phyloP scores from a whole-genome alignment of 2,797 vertebrate species.

The Galagoides demidoff region DNA sequence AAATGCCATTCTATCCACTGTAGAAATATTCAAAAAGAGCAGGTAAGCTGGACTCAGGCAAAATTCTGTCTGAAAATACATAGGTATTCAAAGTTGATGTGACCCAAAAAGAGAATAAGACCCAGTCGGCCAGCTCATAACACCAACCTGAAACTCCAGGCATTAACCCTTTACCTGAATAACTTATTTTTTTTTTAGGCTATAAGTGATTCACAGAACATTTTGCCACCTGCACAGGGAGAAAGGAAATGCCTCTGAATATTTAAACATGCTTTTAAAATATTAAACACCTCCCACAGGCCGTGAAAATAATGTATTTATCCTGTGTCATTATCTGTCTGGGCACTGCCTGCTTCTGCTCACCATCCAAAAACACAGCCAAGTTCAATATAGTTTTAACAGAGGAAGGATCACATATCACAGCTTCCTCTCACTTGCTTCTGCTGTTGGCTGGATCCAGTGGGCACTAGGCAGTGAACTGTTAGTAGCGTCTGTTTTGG shows the following conservation, averaged over 20 bases:
- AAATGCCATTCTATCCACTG: fast-evolving
- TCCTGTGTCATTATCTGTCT: not conserved
- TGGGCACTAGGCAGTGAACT: fast-evolving
- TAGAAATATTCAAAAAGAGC: not conserved
- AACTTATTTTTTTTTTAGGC: not conserved
- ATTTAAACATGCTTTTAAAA: conserved; percentile 68
- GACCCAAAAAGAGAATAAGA: not conserved
- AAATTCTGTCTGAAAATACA: not conserved
- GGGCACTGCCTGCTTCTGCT: not conserved
- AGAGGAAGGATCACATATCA: not conserved
- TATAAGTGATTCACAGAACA: not conserved
- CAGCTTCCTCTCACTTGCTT: not conserved
- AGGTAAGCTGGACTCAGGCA: not conserved
- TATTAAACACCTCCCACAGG: conserved; percentile 48
- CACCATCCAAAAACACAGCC: not conserved
- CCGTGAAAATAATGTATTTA: not conserved
- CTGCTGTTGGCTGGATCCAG: not conserved
- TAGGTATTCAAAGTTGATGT: not conserved
- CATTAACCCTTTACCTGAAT: not conserved
- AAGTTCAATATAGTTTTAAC: not conserved
- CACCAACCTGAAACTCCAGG: not conserved
- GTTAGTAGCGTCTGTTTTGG: not conserved
- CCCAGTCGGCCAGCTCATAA: not conserved
- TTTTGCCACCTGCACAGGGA: not conserved
- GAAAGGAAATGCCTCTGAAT: conserved; percentile 54